These are phyloP conservation scores for Sialia sialis DNA, from an alignment of 2,113 vertebrate species.

Conservation along the genomic window DNA sequence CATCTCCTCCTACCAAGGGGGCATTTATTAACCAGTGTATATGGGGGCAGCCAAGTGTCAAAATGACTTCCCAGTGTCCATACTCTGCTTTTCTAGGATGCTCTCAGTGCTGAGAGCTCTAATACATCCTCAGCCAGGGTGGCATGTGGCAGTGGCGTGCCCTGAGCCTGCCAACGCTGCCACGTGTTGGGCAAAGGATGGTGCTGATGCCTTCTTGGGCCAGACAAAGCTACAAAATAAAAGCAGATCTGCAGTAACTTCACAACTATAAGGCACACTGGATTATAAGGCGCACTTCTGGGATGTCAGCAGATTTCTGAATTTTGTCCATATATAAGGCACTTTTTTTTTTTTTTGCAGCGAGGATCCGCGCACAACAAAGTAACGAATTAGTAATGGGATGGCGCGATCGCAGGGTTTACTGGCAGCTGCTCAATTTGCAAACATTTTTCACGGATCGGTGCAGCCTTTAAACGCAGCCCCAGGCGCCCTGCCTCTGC, in stretches of 20 bases:
- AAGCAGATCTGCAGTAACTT: accelerated
- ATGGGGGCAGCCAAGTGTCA: not conserved
- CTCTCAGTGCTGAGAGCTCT: not conserved
- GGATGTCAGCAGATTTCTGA: too few species aligned
- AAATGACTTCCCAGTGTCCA: not conserved
- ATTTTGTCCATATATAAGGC: too few species aligned
- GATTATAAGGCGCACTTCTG: too few species aligned
- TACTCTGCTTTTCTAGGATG: not conserved
- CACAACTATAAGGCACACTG: too few species aligned
- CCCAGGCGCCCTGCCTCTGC: too few species aligned
- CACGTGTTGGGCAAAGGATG: accelerated
- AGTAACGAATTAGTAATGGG: too few species aligned
- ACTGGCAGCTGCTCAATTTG: too few species aligned
- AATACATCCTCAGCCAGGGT: not conserved
- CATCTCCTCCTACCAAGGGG: not conserved
- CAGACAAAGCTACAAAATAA: not conserved
- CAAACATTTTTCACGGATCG: too few species aligned
- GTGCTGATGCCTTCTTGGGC: not conserved
- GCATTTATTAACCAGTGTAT: not conserved
- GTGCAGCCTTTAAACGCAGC: too few species aligned
- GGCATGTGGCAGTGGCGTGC: accelerated
- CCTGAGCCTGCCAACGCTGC: accelerated
- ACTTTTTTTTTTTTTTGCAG: too few species aligned
- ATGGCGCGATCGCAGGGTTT: too few species aligned
- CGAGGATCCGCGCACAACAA: too few species aligned